Evolutionary conservation across 2,113 vertebrate species (phyloP), one percentile per base, ranked within the genome.

Genomic region (Turdus rufiventris): DNA sequence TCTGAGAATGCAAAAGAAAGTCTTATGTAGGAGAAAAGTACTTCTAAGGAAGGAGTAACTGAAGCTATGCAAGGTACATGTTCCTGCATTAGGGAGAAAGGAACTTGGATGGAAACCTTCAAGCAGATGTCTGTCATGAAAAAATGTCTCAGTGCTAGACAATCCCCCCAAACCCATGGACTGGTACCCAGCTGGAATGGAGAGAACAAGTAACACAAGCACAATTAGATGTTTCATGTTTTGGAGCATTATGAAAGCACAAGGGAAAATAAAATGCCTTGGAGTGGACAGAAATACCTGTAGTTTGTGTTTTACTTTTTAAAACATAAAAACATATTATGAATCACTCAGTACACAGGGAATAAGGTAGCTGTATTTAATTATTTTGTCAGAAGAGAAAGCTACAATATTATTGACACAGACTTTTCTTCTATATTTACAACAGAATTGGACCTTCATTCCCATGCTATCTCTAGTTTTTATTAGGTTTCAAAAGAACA

Each of bases 1-100:
- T 97, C 99, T 99, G 88, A 94, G 72, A 96, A 74, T n/a, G 57
- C 17, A 93, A 95, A 65, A 72, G 12, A 91, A 57, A 94, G 34
- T 29, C 24, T 93, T 47, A 94, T 23, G 71, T 28, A 85, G 43
- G 38, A 89, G 25, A 56, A 63, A 60, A 42, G 21, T 76, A 86
- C 16, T 29, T 67, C 43, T 51, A 73, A 80, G 8, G 38, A 91
- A 28, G 40, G 34, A 71, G 19, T 9, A 42, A 66, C 8, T 23
- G 36, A 75, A 85, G 33, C 40, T 36, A 67, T 8, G 36, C 19
- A 80, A 76, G 14, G 20, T 61, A 21, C 16, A 4, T 23, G 12
- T n/a, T 94, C 34, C 40, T 71, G 20, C 66, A 42, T 18, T 51
- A 96, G 34, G 21, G 70, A 66, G 18, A 83, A 85, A 65, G n/a